Evolutionary conservation across 1,140 invertebrate genomes (phyloP).

Genomic region (Sminthurinus signatus): DNA sequence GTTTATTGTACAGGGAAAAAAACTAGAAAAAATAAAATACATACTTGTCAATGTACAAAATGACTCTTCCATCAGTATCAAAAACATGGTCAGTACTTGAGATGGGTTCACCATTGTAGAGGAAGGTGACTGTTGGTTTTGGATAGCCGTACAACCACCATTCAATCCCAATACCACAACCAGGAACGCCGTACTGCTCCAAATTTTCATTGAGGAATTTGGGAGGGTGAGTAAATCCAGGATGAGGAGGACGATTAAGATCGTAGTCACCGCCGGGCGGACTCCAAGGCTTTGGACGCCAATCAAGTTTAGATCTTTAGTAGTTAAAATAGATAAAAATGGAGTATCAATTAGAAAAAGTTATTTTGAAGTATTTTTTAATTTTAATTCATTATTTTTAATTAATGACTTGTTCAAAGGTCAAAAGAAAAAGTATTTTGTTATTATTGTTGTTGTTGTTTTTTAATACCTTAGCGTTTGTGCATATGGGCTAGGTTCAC

Average conservation of each 20-base stretch:
- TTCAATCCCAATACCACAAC: slow-evolving; percentile 70
- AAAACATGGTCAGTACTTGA: slow-evolving; percentile 17
- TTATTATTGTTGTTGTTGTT: neutral
- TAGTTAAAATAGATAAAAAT: neutral
- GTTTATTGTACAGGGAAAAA: no score
- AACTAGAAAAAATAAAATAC: slow-evolving; percentile 29
- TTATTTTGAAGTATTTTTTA: no score
- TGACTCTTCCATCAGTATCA: slow-evolving; percentile 13
- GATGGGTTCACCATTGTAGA: slow-evolving; percentile 44
- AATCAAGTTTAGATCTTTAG: slow-evolving; percentile 63
- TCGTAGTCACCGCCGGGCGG: slow-evolving; percentile 80
- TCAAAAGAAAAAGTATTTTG: neutral
- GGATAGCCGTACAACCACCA: slow-evolving; percentile 93
- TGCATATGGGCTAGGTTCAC: slow-evolving; percentile 83
- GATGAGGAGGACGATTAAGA: slow-evolving; percentile 74
- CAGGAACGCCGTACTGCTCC: slow-evolving; percentile 60
- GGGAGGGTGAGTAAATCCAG: slow-evolving; percentile 63
- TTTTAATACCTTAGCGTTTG: slow-evolving; percentile 51
- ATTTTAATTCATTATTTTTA: no score
- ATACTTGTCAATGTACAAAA: slow-evolving; percentile 67
- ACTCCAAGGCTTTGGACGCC: slow-evolving; percentile 68
- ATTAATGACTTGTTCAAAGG: no score
- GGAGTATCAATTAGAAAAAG: neutral
- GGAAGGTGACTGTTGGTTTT: slow-evolving; percentile 52
- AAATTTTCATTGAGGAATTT: slow-evolving; percentile 76